phyloP scores from a whole-genome alignment of 2,888 invertebrate species.

The Athalia rosae region DNA sequence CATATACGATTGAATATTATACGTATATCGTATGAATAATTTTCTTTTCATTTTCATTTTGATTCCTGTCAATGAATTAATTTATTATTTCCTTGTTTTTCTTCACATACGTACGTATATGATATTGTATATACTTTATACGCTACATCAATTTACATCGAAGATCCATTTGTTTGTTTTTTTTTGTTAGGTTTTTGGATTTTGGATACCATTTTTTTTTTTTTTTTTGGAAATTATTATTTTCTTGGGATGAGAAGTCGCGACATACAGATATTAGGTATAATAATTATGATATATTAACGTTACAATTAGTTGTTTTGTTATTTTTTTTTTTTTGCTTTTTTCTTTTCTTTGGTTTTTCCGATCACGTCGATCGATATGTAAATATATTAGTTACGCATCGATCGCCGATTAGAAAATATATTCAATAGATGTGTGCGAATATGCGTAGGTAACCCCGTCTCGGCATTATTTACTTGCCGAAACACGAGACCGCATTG shows the following conservation, averaged over 20 bases:
- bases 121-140: constrained; percentile 39
- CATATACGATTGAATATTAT: too few relatives aligned
- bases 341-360: background rate
- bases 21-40: too few relatives aligned
- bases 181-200: too few relatives aligned
- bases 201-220: too few relatives aligned
- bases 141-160: constrained; percentile 45
- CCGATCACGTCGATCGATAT: background rate
- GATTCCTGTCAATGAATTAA: too few relatives aligned
- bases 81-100: background rate
- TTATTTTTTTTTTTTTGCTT: background rate
- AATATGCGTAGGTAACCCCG: too few relatives aligned
- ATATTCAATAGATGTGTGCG: background rate
- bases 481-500: constrained; percentile 77
- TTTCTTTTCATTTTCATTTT: too few relatives aligned
- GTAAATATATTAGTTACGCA: too few relatives aligned
- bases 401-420: too few relatives aligned
- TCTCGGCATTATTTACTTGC: constrained; percentile 68
- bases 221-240: background rate
- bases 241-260: background rate
- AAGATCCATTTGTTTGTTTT: too few relatives aligned
- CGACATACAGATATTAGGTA: background rate
- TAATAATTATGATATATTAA: background rate
- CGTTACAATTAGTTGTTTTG: background rate
- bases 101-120: constrained; percentile 1